phyloP scores from a whole-genome alignment of 2,888 invertebrate species.

The Tetranychus truncatus region DNA sequence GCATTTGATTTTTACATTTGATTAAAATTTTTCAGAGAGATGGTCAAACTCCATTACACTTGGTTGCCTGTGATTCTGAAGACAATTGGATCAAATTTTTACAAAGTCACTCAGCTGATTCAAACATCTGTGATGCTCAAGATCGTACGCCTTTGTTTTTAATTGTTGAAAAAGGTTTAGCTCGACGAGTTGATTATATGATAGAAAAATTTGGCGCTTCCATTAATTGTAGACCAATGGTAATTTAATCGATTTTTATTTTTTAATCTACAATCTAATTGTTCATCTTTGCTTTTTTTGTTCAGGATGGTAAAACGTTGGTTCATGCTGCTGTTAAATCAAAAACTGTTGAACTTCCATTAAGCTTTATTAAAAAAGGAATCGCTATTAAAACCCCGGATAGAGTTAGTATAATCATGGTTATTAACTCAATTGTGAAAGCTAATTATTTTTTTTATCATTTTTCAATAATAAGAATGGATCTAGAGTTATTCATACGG shows the following conservation, averaged over 20 bases:
- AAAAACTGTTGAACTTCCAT: slow-evolving; percentile 92
- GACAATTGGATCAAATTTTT: slow-evolving; percentile 84
- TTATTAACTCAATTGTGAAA: background rate
- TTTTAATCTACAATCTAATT: background rate
- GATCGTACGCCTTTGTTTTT: slow-evolving; percentile 93
- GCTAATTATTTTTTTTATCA: background rate
- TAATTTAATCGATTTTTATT: background rate
- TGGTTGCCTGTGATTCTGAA: slow-evolving; percentile 87
- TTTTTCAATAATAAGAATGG: slow-evolving; percentile 46
- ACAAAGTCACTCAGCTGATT: slow-evolving; percentile 80
- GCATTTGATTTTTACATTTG: background rate
- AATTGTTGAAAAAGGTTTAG: slow-evolving; percentile 92
- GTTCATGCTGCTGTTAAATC: slow-evolving; percentile 95
- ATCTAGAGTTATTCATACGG: slow-evolving; percentile 90
- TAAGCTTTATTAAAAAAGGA: slow-evolving; percentile 89
- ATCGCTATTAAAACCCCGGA: slow-evolving; percentile 99
- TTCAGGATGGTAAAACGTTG: slow-evolving; percentile 71
- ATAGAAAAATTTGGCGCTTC: slow-evolving; percentile 96
- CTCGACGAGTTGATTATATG: slow-evolving; percentile 77
- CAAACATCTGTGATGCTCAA: slow-evolving; percentile 73
- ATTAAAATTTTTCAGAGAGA: slow-evolving; percentile 3
- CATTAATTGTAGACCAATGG: slow-evolving; percentile 78
- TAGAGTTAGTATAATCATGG: slow-evolving; percentile 44
- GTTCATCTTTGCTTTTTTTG: background rate
- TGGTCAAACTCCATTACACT: slow-evolving; percentile 83